Conservation (phyloP, 1,140 invertebrate genomes). For the Venturia canescens region DNA sequence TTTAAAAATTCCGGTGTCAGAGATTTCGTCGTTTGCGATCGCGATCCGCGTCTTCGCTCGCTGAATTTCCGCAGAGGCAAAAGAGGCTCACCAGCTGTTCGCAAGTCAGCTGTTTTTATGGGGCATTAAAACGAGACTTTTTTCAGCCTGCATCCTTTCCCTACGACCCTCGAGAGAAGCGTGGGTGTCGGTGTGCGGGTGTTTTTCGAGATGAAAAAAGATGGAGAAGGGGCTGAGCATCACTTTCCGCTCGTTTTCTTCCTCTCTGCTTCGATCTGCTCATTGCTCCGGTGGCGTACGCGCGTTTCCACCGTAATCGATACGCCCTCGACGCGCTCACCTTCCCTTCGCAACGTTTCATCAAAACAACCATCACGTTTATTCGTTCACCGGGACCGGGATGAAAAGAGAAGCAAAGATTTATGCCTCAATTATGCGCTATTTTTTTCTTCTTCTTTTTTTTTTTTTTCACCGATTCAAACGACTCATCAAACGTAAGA, state of each 20-base stretch:
- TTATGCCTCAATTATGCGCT: conserved; percentile 32
- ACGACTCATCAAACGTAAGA: conserved; percentile 38
- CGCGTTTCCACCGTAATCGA: conserved; percentile 16
- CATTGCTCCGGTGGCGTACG: neutral
- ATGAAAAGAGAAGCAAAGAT: neutral
- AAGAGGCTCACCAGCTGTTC: conserved; percentile 27
- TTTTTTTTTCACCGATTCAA: too few species aligned
- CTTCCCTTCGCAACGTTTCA: neutral
- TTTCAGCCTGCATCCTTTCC: neutral
- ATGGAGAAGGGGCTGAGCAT: neutral
- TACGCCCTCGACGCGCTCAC: conserved; percentile 18
- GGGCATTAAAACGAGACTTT: conserved; percentile 28
- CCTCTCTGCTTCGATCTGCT: conserved; percentile 1
- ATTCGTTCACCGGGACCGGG: neutral
- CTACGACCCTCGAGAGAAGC: neutral
- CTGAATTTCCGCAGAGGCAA: neutral
- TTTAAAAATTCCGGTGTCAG: too few species aligned
- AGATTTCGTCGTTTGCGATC: neutral
- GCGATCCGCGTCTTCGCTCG: neutral
- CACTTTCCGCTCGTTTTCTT: neutral
- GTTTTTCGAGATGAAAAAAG: neutral
- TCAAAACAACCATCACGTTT: neutral
- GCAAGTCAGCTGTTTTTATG: conserved; percentile 32
- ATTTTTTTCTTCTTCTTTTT: conserved; percentile 14
- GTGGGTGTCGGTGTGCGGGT: too few species aligned